A percentile compares a stretch with the other conserved stretches of the same genome.
Conservation (phyloP, 2,797 vertebrate species). For the Luscinia luscinia region DNA sequence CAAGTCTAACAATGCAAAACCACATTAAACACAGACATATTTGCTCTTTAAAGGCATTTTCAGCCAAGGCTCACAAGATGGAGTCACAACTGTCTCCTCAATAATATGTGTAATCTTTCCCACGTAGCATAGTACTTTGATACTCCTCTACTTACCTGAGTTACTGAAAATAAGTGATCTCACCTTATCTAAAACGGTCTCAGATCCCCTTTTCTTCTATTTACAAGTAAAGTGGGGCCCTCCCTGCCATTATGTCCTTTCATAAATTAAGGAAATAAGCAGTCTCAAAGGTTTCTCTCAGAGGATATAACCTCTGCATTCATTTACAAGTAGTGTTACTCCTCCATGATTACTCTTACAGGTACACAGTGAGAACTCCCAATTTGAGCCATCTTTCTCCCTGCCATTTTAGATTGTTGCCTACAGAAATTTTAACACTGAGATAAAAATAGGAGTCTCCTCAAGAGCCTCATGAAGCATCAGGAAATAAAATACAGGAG, state of each 20-base stretch:
- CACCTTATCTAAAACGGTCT: neutral
- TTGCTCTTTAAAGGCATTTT: slow-evolving; percentile 43
- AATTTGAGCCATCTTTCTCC: neutral
- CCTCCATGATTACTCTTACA: neutral
- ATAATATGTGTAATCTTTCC: neutral
- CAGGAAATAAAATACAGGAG: neutral
- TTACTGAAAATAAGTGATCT: neutral
- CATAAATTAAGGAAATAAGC: neutral
- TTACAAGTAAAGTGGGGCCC: neutral
- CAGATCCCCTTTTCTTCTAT: neutral
- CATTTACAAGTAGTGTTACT: neutral
- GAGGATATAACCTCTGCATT: neutral
- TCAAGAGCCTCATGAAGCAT: neutral
- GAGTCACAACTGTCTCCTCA: neutral
- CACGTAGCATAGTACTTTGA: neutral
- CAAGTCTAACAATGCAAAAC: slow-evolving; percentile 48
- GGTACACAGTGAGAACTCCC: neutral
- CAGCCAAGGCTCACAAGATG: neutral
- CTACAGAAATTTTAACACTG: neutral
- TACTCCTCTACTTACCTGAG: neutral
- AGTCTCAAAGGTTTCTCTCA: neutral
- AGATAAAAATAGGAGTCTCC: neutral
- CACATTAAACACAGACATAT: slow-evolving; percentile 3
- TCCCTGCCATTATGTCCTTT: neutral
- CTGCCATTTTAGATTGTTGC: neutral